These are phyloP conservation scores for Anoplophora glabripennis DNA, from an alignment of 1,140 invertebrate species.

Conservation along the genomic window DNA sequence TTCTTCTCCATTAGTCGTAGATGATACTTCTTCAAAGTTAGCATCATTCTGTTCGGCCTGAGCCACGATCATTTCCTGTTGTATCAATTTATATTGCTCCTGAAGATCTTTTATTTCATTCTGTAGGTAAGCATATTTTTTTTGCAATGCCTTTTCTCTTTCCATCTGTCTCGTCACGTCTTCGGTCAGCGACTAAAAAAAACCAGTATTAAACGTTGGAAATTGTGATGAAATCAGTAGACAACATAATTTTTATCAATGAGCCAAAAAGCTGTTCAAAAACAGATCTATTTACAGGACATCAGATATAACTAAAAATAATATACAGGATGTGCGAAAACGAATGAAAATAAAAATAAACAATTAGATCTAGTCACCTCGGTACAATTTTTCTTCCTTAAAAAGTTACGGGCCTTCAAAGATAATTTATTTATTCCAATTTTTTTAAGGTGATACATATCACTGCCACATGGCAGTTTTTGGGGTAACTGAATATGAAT, in stretches of 20 bases:
- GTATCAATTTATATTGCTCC: conserved; percentile 19
- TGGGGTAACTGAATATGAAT: no score
- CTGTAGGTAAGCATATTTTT: conserved; percentile 70
- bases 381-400: no score
- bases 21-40: background rate
- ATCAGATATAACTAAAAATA: background rate
- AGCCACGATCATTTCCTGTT: conserved; percentile 7
- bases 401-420: no score
- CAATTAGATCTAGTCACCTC: background rate
- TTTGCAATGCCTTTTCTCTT: conserved; percentile 84
- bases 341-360: background rate
- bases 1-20: background rate
- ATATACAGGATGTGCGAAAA: background rate
- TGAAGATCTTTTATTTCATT: conserved; percentile 48
- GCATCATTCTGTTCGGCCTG: background rate
- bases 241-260: background rate
- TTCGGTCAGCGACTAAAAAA: conserved; percentile 75
- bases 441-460: no score
- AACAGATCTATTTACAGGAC: background rate
- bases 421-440: no score
- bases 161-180: conserved; percentile 91
- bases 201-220: conserved; percentile 7
- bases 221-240: background rate
- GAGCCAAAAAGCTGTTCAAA: background rate
- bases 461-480: no score